Evolutionary conservation across 2,113 vertebrate species (phyloP), one percentile per base, ranked within the genome.

Genomic region (Terrapene triunguis): DNA sequence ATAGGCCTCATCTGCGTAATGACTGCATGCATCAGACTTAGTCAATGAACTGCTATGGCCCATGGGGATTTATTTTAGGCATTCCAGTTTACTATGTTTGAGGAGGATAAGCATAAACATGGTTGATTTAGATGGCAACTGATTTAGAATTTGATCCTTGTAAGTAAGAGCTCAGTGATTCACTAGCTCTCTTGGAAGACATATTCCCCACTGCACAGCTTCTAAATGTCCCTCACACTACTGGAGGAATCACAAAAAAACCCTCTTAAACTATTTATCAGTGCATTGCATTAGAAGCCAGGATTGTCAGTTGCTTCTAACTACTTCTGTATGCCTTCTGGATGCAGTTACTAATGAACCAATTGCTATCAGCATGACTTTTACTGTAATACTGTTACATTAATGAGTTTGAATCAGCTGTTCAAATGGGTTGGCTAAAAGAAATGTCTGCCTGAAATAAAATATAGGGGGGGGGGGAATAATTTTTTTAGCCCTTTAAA

Each of bases 321-420:
- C 54, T 93, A 92, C 93, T 94, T 94, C 89, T 91, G 89, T 87
- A 92, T 88, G 80, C 79, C 89, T 90, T 89, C 94, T 93, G 91
- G 93, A 96, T 88, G 89, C 87, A 90, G 74, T 54, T 86, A 79
- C 94, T 94, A 96, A 96, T 91, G 89, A 97, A 97, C 88, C 95
- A 95, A 89, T 92, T 95, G 88, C 85, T 96, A 96, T 92, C 88
- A 95, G 85, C 69, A 88, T 62, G 84, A 90, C 88, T 97, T 96
- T 85, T 96, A 84, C 89, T 96, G 89, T 97, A 94, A 93, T 93
- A 95, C 80, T 95, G 87, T 83, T 95, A 94, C 82, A 80, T 95
- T 96, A 96, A 97, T 97, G 89, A 97, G 78, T 81, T 91, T 95
- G 51, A 82, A 96, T 97, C 91, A 97, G 94, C 89, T 96, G 92